phyloP scores from a whole-genome alignment of 2,113 vertebrate species.

The Neopipo cinnamomea region DNA sequence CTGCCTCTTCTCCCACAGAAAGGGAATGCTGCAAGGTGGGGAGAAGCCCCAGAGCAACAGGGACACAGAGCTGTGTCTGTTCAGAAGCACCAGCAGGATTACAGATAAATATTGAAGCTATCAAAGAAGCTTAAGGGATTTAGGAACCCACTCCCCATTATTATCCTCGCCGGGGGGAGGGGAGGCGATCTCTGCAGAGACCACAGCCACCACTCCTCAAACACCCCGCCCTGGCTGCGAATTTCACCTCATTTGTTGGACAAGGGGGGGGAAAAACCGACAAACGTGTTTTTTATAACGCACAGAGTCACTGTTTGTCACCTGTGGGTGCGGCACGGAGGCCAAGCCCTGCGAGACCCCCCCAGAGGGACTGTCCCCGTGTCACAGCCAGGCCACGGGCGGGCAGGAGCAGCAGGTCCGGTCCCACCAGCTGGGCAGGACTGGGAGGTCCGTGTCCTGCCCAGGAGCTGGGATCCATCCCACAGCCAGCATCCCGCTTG shows the following conservation, averaged over 20 bases:
- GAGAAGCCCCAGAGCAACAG: not conserved
- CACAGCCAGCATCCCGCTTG: fast-evolving
- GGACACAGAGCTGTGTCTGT: not conserved
- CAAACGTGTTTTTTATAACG: fast-evolving
- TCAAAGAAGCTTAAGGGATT: conserved; percentile 62
- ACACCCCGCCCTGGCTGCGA: fast-evolving
- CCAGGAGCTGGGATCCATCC: fast-evolving
- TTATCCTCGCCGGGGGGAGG: not conserved
- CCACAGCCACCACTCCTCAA: not conserved
- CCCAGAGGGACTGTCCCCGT: fast-evolving
- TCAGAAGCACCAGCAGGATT: not conserved
- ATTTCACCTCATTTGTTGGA: no score
- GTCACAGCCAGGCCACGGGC: not conserved
- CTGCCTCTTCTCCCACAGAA: not conserved
- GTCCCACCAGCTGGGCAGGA: not conserved
- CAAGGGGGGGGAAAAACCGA: fast-evolving
- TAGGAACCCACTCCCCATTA: conserved; percentile 53
- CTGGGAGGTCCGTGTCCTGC: not conserved
- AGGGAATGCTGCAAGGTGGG: not conserved
- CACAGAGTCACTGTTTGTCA: not conserved
- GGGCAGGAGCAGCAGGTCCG: not conserved
- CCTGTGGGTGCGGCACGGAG: not conserved
- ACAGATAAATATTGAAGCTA: conserved; percentile 54
- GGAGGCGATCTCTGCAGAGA: not conserved
- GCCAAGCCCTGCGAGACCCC: not conserved